These are phyloP conservation scores for Tinea trinotella DNA, from an alignment of 2,888 invertebrate species.

Conservation along the genomic window DNA sequence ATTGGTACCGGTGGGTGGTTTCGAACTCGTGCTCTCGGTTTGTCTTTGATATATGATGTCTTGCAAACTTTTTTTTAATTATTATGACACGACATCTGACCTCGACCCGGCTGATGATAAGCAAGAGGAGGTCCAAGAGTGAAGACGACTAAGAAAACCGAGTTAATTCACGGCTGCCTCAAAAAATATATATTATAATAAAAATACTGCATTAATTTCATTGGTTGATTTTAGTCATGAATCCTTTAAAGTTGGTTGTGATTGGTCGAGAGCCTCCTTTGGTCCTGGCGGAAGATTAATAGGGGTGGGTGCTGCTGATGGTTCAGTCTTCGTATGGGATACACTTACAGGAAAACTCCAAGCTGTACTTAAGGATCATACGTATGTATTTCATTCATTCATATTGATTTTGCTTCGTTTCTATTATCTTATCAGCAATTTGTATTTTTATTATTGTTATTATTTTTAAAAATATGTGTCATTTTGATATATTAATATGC, in stretches of 20 bases:
- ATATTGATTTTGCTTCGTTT: no score
- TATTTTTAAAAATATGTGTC: not conserved
- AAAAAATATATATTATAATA: no score
- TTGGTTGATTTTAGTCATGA: constrained; percentile 81
- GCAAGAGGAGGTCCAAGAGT: no score
- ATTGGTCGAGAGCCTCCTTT: constrained; percentile 93
- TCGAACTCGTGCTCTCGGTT: no score
- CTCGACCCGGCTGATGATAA: no score
- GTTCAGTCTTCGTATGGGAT: constrained; percentile 94
- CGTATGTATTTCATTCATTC: constrained; percentile 74
- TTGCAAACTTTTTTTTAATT: no score
- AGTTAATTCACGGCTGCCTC: no score
- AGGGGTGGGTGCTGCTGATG: constrained; percentile 93
- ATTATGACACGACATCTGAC: no score
- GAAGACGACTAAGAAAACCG: no score
- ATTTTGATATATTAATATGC: no score
- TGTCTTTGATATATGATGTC: no score
- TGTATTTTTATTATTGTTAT: not conserved
- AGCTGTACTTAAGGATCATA: constrained; percentile 83
- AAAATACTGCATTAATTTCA: constrained; percentile 5
- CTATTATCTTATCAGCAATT: not conserved
- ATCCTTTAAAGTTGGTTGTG: constrained; percentile 95
- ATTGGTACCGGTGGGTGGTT: no score
- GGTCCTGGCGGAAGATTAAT: constrained; percentile 92
- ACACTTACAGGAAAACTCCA: constrained; percentile 82